These are phyloP conservation scores for Lutraria lutraria DNA, from an alignment of 2,888 invertebrate genomes.

Conservation along the genomic window DNA sequence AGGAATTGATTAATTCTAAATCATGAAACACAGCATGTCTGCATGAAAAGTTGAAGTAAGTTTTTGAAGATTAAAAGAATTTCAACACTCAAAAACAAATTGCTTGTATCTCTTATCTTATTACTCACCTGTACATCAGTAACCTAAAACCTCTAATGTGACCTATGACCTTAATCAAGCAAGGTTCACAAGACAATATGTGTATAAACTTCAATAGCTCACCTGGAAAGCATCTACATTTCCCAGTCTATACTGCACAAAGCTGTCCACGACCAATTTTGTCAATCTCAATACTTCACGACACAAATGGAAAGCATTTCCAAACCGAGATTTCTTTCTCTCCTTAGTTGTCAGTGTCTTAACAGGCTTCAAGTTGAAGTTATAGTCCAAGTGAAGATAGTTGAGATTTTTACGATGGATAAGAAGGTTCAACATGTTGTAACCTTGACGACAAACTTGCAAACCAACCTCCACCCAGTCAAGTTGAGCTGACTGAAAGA, in stretches of 20 bases:
- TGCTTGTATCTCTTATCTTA: too few relatives aligned
- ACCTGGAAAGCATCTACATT: constrained; percentile 98
- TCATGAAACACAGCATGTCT: too few relatives aligned
- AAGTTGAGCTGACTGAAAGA: constrained; percentile 99
- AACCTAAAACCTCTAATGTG: too few relatives aligned
- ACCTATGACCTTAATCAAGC: too few relatives aligned
- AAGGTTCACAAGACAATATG: neutral
- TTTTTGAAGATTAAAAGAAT: too few relatives aligned
- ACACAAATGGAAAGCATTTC: constrained; percentile 97
- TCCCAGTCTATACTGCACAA: constrained; percentile 99
- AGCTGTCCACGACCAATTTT: constrained; percentile 99
- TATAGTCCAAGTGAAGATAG: constrained; percentile 99
- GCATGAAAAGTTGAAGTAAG: too few relatives aligned
- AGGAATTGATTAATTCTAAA: too few relatives aligned
- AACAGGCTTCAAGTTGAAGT: constrained; percentile 99
- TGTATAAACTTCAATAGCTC: constrained; percentile 19
- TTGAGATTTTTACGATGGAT: constrained; percentile 99
- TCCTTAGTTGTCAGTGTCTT: constrained; percentile 99
- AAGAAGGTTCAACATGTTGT: constrained; percentile 99
- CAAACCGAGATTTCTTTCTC: constrained; percentile 96
- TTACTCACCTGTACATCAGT: too few relatives aligned
- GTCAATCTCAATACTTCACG: constrained; percentile 99
- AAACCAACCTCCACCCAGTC: constrained; percentile 99
- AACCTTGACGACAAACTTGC: constrained; percentile 98
- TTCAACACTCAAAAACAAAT: too few relatives aligned